Conservation (phyloP, 2,797 vertebrate genomes). For the Psittacula echo region DNA sequence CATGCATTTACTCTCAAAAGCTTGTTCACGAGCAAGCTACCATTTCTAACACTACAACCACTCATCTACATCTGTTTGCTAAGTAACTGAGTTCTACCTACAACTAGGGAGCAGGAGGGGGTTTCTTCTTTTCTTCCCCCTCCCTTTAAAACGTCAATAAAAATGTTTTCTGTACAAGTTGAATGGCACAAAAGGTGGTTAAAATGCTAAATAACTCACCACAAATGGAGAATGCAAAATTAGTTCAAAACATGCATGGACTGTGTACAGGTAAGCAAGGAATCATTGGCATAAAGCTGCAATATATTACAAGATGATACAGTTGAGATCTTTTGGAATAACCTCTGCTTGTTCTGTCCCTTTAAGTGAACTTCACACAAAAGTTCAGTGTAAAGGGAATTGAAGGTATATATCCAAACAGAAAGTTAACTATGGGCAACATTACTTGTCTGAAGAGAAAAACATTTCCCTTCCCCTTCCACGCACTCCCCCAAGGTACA, state of each 20-base stretch:
- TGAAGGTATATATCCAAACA: slow-evolving; percentile 47
- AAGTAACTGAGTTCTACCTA: slow-evolving; percentile 82
- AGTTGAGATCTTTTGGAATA: slow-evolving; percentile 73
- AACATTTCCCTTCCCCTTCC: slow-evolving; percentile 55
- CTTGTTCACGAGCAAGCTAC: slow-evolving; percentile 83
- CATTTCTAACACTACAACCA: slow-evolving; percentile 83
- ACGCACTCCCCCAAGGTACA: slow-evolving; percentile 27
- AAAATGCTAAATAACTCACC: slow-evolving; percentile 74
- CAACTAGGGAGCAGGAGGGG: slow-evolving; percentile 77
- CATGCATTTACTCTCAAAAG: slow-evolving; percentile 85
- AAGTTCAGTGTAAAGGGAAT: slow-evolving; percentile 60
- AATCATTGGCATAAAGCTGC: slow-evolving; percentile 84
- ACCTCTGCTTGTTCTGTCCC: slow-evolving; percentile 66
- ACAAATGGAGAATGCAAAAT: slow-evolving; percentile 78
- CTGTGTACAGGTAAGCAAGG: slow-evolving; percentile 79
- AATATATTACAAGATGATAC: slow-evolving; percentile 81
- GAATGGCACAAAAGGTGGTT: slow-evolving; percentile 80
- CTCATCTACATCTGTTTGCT: slow-evolving; percentile 79
- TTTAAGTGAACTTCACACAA: slow-evolving; percentile 39
- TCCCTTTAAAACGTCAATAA: slow-evolving; percentile 78
- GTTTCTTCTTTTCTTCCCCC: slow-evolving; percentile 30
- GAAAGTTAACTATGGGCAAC: slow-evolving; percentile 44
- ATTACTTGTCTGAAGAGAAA: slow-evolving; percentile 49
- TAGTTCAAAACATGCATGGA: slow-evolving; percentile 79
- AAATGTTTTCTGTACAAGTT: slow-evolving; percentile 84